Evolutionary conservation across 2,888 invertebrate species (phyloP).

Genomic region (Drosophila peninsularis): DNA sequence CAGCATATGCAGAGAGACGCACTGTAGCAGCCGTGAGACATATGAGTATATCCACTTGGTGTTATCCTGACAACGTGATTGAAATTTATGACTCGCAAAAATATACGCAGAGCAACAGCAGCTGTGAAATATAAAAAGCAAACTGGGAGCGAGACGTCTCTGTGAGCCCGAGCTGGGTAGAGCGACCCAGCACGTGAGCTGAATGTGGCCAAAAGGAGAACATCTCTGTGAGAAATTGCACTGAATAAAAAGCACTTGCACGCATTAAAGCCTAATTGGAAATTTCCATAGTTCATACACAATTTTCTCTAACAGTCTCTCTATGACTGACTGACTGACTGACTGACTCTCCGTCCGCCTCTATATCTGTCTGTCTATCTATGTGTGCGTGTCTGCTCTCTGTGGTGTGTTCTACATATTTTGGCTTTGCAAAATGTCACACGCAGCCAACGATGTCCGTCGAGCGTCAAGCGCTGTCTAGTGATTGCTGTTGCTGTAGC

Average conservation of each 20-base stretch:
- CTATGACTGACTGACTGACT: constrained; percentile 3
- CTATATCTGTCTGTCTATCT: constrained; percentile 23
- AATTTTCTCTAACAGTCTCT: constrained; percentile 61
- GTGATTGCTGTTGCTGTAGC: constrained; percentile 21
- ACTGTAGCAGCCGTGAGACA: constrained; percentile 42
- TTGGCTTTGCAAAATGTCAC: constrained; percentile 79
- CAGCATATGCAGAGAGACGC: constrained; percentile 63
- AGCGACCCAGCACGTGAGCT: constrained; percentile 61
- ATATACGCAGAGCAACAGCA: constrained; percentile 52
- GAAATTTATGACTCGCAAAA: constrained; percentile 80
- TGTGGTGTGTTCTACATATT: constrained; percentile 78
- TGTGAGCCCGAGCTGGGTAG: neutral
- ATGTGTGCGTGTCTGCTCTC: constrained; percentile 30
- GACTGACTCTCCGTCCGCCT: neutral
- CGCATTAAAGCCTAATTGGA: constrained; percentile 82
- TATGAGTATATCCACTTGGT: constrained; percentile 77
- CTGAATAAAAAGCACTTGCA: constrained; percentile 81
- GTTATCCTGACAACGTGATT: constrained; percentile 81
- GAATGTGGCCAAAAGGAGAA: constrained; percentile 46
- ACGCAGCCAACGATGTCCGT: constrained; percentile 72
- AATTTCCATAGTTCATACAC: constrained; percentile 81
- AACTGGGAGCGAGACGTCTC: neutral
- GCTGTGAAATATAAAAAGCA: constrained; percentile 43
- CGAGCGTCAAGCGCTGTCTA: constrained; percentile 49
- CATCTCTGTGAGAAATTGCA: constrained; percentile 72